Evolutionary conservation across 2,113 vertebrate species (phyloP).

Genomic region (Cygnus buccinator): DNA sequence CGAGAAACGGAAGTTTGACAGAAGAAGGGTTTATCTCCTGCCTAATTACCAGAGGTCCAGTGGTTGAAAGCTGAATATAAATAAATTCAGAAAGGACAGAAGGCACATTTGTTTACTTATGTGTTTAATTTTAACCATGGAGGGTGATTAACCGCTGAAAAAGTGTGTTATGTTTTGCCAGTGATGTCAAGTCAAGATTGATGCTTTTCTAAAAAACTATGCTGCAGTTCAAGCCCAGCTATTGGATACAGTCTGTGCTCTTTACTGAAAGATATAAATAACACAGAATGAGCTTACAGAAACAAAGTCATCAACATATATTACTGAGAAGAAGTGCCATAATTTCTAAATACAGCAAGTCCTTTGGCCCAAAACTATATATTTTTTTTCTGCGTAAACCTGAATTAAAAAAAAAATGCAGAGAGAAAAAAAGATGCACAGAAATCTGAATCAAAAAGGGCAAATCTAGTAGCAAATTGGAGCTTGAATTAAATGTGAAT

Average conservation of each 20-base stretch:
- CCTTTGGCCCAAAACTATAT: background rate
- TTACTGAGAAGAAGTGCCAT: background rate
- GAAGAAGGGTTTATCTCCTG: slow-evolving; percentile 9
- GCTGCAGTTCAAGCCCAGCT: background rate
- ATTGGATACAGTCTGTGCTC: background rate
- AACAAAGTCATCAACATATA: background rate
- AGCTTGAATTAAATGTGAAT: background rate
- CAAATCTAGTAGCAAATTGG: background rate
- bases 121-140: background rate
- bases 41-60: background rate
- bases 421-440: background rate
- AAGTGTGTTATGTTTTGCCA: background rate
- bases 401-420: background rate
- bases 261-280: background rate
- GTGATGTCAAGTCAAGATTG: background rate
- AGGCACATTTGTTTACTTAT: background rate
- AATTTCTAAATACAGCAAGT: background rate
- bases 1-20: background rate
- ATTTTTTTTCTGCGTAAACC: background rate
- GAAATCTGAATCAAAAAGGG: background rate
- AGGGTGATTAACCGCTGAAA: background rate
- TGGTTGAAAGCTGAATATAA: slow-evolving; percentile 1
- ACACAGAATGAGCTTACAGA: background rate
- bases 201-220: background rate
- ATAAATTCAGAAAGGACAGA: background rate